Base-by-base conservation (phyloP, 2,888 invertebrate species). In the Cryptus viduatorius region DNA sequence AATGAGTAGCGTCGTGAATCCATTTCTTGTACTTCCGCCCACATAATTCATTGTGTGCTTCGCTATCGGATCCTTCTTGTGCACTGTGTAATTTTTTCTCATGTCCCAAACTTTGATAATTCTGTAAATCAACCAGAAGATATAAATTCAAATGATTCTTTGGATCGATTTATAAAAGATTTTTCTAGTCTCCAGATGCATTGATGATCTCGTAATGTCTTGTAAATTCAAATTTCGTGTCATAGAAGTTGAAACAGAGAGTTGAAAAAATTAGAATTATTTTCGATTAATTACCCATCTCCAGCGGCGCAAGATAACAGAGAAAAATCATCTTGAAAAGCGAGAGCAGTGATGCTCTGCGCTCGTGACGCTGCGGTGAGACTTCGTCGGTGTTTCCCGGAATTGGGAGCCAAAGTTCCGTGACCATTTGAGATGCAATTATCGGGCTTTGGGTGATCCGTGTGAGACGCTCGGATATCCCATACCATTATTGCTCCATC, bases 61-160 rank as follows among this genome's bases (percentile, higher is more conserved):
- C 0, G 98, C 96, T 61, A 96, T 90, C 0, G 98, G 97, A 82
- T 96, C 96, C 71, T 95, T 95, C 90, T 96, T 96, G 89, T 95
- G 95, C 4, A 94, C 94, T 12, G 95, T 95, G 92, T 98, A 98
- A 90, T 96, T 97, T 91, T 97, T 97, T 46, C 98, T 94, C 42
- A 98, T 92, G 93, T 98, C 98, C 98, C 98, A 98, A 1, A 97
- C 96, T 94, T 98, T 98, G 78, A 98, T 96, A 86, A 96, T 94
- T 0, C 95, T 93, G n/a, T 4, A 0, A 50, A 61, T 48, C 1
- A 79, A 31, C 64, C 8, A 77, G 53, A 78, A 10, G 19, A 69
- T 19, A 44, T 68, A 80, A 59, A 76, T n/a, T 24, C 56, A 3
- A 48, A n/a, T 61, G 3, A 76, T 42, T 42, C 7, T 8, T 64